Percentiles rank a stretch among this genome's conserved stretches.
Conservation (phyloP, 2,113 vertebrate species). For the Microtus oregoni region DNA sequence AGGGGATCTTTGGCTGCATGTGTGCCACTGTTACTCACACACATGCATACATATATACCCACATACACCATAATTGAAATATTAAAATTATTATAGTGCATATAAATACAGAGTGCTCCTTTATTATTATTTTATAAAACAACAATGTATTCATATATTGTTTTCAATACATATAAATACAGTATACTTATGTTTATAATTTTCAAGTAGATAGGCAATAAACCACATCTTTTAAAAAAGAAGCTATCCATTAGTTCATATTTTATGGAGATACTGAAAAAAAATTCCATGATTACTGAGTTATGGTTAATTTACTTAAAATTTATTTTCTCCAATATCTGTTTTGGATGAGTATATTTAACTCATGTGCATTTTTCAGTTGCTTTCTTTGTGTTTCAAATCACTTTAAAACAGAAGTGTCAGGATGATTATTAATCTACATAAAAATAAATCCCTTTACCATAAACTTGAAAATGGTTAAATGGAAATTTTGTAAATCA, state of each 20-base stretch:
- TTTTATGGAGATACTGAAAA: neutral
- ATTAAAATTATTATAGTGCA: neutral
- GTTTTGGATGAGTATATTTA: neutral
- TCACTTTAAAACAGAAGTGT: neutral
- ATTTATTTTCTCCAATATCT: neutral
- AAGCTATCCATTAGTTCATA: neutral
- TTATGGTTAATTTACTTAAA: rapidly evolving
- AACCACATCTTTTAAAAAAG: neutral
- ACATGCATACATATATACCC: neutral
- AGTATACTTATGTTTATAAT: neutral
- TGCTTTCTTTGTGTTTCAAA: neutral
- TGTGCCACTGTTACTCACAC: neutral
- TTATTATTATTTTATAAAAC: neutral
- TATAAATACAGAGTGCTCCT: neutral
- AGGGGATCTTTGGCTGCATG: neutral
- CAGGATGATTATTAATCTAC: neutral
- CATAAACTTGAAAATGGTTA: neutral
- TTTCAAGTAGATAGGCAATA: neutral
- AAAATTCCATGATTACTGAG: neutral
- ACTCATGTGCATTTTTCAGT: neutral
- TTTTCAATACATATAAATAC: neutral
- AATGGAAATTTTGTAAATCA: neutral
- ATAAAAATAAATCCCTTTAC: neutral
- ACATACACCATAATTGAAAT: neutral
- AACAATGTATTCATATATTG: neutral